Conservation (phyloP, 2,797 vertebrate species). For the Oreochromis mossambicus region DNA sequence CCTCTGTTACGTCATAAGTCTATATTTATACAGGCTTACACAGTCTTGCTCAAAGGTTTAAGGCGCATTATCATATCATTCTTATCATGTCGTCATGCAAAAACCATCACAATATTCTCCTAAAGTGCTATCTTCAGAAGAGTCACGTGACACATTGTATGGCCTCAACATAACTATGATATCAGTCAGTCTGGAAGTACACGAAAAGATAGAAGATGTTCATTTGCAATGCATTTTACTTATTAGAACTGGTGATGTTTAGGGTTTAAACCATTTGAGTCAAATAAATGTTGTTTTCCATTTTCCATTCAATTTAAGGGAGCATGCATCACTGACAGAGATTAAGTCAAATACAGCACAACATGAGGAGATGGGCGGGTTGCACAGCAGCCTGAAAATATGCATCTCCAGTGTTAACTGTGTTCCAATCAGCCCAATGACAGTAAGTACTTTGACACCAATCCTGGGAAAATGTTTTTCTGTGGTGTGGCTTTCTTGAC, state of each 20-base stretch:
- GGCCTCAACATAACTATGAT: neutral
- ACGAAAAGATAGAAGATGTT: neutral
- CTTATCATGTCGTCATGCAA: neutral
- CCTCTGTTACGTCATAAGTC: neutral
- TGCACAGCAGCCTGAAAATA: neutral
- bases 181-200: neutral
- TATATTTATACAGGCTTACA: neutral
- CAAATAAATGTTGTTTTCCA: neutral
- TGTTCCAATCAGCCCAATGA: neutral
- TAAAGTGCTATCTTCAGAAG: neutral
- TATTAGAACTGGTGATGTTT: neutral
- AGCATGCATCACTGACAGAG: neutral
- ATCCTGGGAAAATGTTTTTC: neutral
- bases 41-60: neutral
- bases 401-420: neutral
- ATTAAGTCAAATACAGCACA: neutral
- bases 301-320: neutral
- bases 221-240: neutral
- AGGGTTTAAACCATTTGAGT: neutral
- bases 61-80: neutral
- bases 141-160: neutral
- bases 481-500: neutral
- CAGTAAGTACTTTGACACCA: neutral
- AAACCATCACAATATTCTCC: neutral
- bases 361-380: neutral